Base-by-base conservation (phyloP, 2,113 vertebrate species). In the Panthera tigris region DNA sequence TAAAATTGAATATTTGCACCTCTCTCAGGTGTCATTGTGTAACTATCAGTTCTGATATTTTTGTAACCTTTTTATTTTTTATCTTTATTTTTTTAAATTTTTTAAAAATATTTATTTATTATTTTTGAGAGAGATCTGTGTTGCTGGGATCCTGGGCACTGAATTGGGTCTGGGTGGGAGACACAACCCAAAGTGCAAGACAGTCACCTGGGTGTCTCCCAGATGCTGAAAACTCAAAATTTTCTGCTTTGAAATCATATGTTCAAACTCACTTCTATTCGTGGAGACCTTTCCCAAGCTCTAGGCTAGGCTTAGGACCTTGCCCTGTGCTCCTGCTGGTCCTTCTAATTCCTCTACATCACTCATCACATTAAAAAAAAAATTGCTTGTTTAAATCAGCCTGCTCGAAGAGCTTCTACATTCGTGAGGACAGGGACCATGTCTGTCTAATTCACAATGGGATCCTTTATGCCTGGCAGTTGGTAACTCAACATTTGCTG, bases 1-100 rank as follows among this genome's bases (percentile, higher is more conserved):
- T 88, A 81, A 73, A 95, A 74, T 50, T 79, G 61, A 88, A n/a
- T 90, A 97, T 97, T 94, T 97, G 39, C 79, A 88, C 29, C 21
- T 10, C n/a, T 89, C 27, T 83, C 52, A 15, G 57, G 50, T 93
- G 33, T 90, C 14, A 3, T n/a, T 97, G 29, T 88, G 25, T 68
- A 94, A 6, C 65, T 80, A 29, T 79, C 71, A 84, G n/a, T 93
- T 97, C 80, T 87, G 50, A 89, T 91, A 52, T 27, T 91, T 98
- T 48, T 92, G 41, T 91, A 97, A 96, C 23, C 50, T 92, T 57
- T 73, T 33, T 25, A 61, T 61, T 25, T 61, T 21, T 57, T 55
- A 55, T 55, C 18, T 61, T 61, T 61, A 61, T 23, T 61, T 61
- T 61, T 61, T 61, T 61, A 8, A 23, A 25, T 2, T 61, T 61